These are phyloP conservation scores for Blennius ocellaris DNA, from an alignment of 2,113 vertebrate species.

Conservation along the genomic window DNA sequence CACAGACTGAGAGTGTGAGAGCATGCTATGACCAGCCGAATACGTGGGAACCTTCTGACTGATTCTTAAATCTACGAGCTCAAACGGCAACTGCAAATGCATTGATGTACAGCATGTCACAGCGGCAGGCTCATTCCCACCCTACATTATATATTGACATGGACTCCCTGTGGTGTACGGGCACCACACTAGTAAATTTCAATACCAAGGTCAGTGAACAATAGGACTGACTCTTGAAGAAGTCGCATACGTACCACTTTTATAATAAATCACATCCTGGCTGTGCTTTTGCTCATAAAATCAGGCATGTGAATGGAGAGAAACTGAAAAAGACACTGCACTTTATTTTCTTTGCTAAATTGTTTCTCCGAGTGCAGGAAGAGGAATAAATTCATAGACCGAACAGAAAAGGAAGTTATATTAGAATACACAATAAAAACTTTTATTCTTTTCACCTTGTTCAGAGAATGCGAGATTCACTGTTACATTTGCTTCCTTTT, in stretches of 20 bases:
- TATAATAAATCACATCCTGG: constrained; percentile 8
- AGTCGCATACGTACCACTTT: constrained; percentile 13
- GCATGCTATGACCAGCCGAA: constrained; percentile 20
- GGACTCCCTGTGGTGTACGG: background rate
- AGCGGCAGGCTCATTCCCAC: constrained; percentile 8
- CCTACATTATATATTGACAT: background rate
- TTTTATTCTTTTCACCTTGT: constrained; percentile 33
- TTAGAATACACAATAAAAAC: constrained; percentile 20
- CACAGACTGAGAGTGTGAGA: background rate
- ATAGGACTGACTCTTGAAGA: constrained; percentile 13
- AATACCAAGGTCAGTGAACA: constrained; percentile 24
- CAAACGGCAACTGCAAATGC: background rate
- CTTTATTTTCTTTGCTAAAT: constrained; percentile 17
- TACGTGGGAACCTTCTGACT: constrained; percentile 27
- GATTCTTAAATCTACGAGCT: constrained; percentile 32
- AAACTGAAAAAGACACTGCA: background rate
- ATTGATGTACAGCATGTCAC: constrained; percentile 4
- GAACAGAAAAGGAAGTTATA: constrained; percentile 25
- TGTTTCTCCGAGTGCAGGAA: constrained; percentile 2
- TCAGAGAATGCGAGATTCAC: constrained; percentile 34
- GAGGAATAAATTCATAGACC: constrained; percentile 27
- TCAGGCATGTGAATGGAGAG: background rate
- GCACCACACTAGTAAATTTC: constrained; percentile 7
- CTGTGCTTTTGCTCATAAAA: constrained; percentile 11
- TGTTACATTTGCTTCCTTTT: constrained; percentile 57